Evolutionary conservation across 2,113 vertebrate genomes (phyloP).

Genomic region (Engraulis encrasicolus): DNA sequence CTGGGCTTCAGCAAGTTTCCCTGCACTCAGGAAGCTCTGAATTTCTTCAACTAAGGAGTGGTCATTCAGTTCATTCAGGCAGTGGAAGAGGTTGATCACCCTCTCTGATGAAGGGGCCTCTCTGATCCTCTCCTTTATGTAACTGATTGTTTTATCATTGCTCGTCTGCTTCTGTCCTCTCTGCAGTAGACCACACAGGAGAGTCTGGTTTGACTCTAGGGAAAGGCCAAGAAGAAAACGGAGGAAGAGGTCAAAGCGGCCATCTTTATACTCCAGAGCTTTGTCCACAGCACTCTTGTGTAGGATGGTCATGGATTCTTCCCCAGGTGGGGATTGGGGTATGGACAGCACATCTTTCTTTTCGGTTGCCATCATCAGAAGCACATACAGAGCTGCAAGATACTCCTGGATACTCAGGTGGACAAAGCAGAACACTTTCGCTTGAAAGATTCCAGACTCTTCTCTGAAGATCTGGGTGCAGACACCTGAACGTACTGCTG

Average conservation of each 20-base stretch:
- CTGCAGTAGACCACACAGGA: constrained; percentile 26
- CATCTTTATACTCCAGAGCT: constrained; percentile 28
- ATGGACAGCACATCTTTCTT: background rate
- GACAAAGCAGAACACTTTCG: constrained; percentile 42
- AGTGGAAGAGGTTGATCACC: constrained; percentile 22
- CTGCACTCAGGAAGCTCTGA: constrained; percentile 33
- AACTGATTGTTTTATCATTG: constrained; percentile 35
- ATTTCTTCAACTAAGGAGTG: constrained; percentile 40
- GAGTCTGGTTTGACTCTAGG: constrained; percentile 30
- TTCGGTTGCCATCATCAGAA: constrained; percentile 1
- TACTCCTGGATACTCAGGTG: constrained; percentile 46
- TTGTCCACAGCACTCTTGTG: constrained; percentile 42
- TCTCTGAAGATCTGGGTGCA: constrained; percentile 46
- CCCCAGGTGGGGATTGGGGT: background rate
- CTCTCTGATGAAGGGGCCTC: constrained; percentile 30
- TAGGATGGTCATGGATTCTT: constrained; percentile 18
- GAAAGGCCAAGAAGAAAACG: constrained; percentile 44
- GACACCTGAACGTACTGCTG: constrained; percentile 34
- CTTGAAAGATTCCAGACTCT: constrained; percentile 32
- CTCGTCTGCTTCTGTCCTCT: background rate
- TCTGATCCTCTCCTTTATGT: constrained; percentile 38
- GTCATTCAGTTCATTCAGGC: constrained; percentile 38
- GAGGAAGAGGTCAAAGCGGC: constrained; percentile 41
- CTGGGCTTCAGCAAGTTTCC: constrained; percentile 18
- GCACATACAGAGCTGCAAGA: constrained; percentile 35